These are phyloP conservation scores for Leptinotarsa lineolata DNA, from an alignment of 1,140 invertebrate genomes.

Conservation along the genomic window DNA sequence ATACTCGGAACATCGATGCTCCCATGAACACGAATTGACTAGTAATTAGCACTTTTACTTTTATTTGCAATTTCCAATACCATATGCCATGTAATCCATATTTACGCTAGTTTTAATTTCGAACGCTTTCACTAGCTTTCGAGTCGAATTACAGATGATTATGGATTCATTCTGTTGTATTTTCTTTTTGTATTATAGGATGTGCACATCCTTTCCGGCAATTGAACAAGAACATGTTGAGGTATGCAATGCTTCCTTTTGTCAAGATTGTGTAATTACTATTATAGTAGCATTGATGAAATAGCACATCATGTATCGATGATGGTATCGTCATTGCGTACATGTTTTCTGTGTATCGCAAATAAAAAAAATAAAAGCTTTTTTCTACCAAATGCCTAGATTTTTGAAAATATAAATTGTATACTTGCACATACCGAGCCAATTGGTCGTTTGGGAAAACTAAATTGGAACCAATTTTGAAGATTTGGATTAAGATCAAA, in stretches of 20 bases:
- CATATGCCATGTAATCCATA: neutral
- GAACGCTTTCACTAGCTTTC: neutral
- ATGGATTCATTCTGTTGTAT: neutral
- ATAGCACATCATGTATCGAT: neutral
- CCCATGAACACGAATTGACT: no score
- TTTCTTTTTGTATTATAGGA: neutral
- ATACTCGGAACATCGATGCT: no score
- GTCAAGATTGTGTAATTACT: neutral
- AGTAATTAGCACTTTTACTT: neutral
- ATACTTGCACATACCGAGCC: no score
- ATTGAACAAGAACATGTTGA: slow-evolving; percentile 4
- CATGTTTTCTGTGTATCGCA: no score
- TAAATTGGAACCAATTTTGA: no score
- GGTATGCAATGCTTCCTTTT: neutral
- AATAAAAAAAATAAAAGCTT: no score
- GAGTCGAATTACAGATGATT: neutral
- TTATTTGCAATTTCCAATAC: slow-evolving; percentile 1
- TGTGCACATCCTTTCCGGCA: neutral
- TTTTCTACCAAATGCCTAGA: no score
- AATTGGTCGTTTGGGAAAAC: no score
- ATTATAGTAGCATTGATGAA: neutral
- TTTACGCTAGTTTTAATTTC: neutral
- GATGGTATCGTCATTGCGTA: no score
- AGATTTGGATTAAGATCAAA: no score
- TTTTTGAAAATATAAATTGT: no score